Base-by-base conservation (phyloP, 1,140 invertebrate species). In the Archivesica marissinica region DNA sequence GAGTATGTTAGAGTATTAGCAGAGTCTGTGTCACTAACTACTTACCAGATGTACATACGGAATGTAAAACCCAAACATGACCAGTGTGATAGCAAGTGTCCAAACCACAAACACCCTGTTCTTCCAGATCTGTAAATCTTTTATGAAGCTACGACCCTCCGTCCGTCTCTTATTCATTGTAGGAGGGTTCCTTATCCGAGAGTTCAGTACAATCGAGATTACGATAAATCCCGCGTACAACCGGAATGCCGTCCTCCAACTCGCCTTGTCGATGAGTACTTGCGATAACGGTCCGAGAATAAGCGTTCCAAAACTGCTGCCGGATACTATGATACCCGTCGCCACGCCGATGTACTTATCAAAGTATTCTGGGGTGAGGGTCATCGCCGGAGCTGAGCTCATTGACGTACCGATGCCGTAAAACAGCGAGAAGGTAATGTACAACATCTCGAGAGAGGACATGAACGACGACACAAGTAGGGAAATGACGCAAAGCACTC, bases 61-160 rank as follows among this genome's bases (percentile, higher is more conserved):
- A 52, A 92, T 90, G 64, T 90, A 91, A 30, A 90, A 92, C 0
- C 91, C 91, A 85, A 92, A 92, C 89, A 91, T 89, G 0, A 88
- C 90, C 6, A 87, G 82, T 0, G 89, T 79, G 13, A 90, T 90
- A 13, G 88, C 87, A 20, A 87, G 50, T 0, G 86, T 86, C 91
- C 91, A 92, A 1, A 91, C 50, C 7, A 90, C 76, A 81, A 92
- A 92, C 15, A 92, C 89, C 28, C 88, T 35, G 79, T 90, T 90
- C 76, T 90, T 92, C 90, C 91, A 92, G 3, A 92, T 74, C 17
- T 87, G 84, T 30, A 92, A 47, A 23, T 92, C 90, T 33, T 81
- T 74, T 13, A 91, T 85, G 23, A 92, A 30, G n/a, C 70, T 74
- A 1, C 88, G 70, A 17, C 74, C 75, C 25, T 90, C 75, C 30